These are phyloP conservation scores for Helicoverpa armigera DNA, from an alignment of 1,140 invertebrate genomes.

Conservation along the genomic window DNA sequence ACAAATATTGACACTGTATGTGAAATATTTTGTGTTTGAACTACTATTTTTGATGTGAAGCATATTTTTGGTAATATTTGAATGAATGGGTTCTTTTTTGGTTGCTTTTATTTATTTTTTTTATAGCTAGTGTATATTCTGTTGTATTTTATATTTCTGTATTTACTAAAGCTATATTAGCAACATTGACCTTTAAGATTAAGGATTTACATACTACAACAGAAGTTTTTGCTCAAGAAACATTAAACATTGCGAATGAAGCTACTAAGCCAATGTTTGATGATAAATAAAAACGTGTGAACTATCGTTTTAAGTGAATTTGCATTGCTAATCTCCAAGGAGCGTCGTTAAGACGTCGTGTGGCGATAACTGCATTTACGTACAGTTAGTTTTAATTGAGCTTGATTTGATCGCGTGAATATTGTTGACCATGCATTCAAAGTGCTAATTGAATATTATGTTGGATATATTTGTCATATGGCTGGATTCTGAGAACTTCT, in stretches of 20 bases:
- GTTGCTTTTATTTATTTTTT: too few species aligned
- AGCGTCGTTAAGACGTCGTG: constrained; percentile 4
- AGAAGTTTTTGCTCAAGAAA: not conserved
- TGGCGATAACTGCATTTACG: constrained; percentile 6
- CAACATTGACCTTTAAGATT: not conserved
- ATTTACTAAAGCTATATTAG: too few species aligned
- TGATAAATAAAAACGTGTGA: constrained; percentile 9
- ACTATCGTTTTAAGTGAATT: constrained; percentile 16
- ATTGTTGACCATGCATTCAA: not conserved
- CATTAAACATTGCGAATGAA: not conserved
- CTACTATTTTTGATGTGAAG: not conserved
- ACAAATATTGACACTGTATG: constrained; percentile 1
- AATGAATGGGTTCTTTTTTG: too few species aligned
- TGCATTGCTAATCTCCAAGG: constrained; percentile 27
- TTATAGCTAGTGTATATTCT: too few species aligned
- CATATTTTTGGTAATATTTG: too few species aligned
- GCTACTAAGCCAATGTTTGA: constrained; percentile 12
- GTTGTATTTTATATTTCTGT: too few species aligned
- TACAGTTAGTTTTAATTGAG: constrained; percentile 26
- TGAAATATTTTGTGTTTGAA: not conserved
- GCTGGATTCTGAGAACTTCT: too few species aligned
- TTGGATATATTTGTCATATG: too few species aligned
- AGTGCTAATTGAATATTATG: too few species aligned
- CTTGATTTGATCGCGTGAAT: constrained; percentile 9
- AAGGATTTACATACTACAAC: not conserved